phyloP scores from a whole-genome alignment of 2,888 invertebrate species.

The Calameuta idolon region DNA sequence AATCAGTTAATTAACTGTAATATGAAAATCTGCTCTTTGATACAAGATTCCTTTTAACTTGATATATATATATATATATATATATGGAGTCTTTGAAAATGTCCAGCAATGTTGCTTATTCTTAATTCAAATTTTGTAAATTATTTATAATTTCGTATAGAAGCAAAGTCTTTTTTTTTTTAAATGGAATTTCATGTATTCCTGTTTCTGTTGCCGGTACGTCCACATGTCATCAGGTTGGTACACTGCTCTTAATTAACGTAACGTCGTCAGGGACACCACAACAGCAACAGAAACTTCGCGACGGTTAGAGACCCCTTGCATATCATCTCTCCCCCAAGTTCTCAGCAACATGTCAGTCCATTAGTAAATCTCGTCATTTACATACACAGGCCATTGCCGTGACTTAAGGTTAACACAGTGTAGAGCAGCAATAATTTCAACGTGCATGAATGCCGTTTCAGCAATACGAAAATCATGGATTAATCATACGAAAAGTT shows the following conservation, averaged over 20 bases:
- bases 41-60: not conserved
- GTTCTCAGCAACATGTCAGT: slow-evolving; percentile 37
- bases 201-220: not conserved
- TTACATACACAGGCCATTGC: not conserved
- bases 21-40: not conserved
- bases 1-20: not conserved
- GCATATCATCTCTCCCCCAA: slow-evolving; percentile 31
- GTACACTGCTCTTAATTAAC: not conserved
- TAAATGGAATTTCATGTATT: not conserved
- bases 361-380: slow-evolving; percentile 32
- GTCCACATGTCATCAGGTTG: not conserved
- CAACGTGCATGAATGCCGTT: not conserved
- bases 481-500: too few species aligned
- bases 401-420: not conserved
- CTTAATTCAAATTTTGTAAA: not conserved
- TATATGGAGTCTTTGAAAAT: not conserved
- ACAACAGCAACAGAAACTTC: slow-evolving; percentile 1
- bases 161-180: too few species aligned
- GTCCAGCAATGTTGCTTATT: not conserved
- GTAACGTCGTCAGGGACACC: not conserved
- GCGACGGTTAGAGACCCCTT: not conserved
- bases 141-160: not conserved
- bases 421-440: not conserved
- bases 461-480: not conserved
- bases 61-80: too few species aligned